Base-by-base conservation (phyloP, 2,888 invertebrate species). In the Gastracanthus pulcherrimus region DNA sequence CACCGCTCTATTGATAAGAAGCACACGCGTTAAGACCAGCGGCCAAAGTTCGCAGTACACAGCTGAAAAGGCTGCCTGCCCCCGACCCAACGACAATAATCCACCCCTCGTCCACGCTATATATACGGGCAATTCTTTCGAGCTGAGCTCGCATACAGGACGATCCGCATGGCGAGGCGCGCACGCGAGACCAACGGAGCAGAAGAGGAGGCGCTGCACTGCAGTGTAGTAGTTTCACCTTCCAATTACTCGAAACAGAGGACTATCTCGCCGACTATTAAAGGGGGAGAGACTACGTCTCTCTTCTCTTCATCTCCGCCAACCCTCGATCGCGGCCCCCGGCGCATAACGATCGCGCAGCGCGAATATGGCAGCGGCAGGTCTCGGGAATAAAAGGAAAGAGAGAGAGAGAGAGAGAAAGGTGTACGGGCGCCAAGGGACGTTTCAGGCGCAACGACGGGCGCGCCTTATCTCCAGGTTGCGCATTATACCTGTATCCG, bases 181-280 rank as follows among this genome's bases (percentile, higher is more conserved):
- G 36, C 41, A 38, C 41, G 41, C 13, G 6, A 19, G 4, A 41
- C 4, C 19, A 41, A 16, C 62, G 9, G 6, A 6, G 36, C 34
- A 19, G 51, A 19, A 34, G 36, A 29, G 34, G 74, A 51, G 36
- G 51, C 13, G 41, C 34, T 31, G 34, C 66, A n/a, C n/a, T 45
- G 74, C 62, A 19, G 55, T 23, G 55, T 55, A 31, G n/a, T 64
- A 41, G 64, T 64, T 76, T 31, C 48, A 69, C 48, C 67, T 60
- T 48, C 69, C 75, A 80, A 80, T 80, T 80, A 80, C 69, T 69
- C 69, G 69, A 72, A 72, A 78, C 64, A 72, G 62, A 64, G 64
- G 60, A 55, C 64, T 71, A 70, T 78, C 71, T 64, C 51, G 26
- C 31, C 45, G 66, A 36, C 70, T 78, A 72, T 78, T 72, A 55